A percentile compares a stretch with the other conserved stretches of the same genome.
phyloP scores from a whole-genome alignment of 1,140 invertebrate genomes.

The Pristionchus pacificus region DNA sequence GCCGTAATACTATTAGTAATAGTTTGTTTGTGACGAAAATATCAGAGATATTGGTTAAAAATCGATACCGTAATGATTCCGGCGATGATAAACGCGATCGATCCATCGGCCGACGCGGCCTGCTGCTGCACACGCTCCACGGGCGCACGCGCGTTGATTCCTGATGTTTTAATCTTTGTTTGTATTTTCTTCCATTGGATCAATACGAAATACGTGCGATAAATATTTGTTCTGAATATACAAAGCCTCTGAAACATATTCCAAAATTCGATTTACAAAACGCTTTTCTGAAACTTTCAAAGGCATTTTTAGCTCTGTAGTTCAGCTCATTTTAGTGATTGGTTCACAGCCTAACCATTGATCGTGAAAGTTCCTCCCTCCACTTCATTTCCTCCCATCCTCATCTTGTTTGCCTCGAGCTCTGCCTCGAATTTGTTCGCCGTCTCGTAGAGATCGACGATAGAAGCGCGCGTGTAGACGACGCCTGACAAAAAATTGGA shows the following conservation, averaged over 20 bases:
- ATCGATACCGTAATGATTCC: not conserved
- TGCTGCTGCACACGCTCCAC: not conserved
- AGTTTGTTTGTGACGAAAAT: not conserved
- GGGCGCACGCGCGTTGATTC: not conserved
- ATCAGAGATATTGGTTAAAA: not conserved
- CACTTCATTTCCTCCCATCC: not conserved
- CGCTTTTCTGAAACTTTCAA: too few species aligned
- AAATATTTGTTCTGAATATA: not conserved
- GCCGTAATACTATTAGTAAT: not conserved
- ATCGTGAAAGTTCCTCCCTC: not conserved
- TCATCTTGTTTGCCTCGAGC: not conserved
- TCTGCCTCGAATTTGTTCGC: not conserved
- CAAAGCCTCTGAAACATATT: too few species aligned
- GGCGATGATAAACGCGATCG: not conserved
- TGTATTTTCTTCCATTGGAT: too few species aligned
- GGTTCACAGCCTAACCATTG: not conserved
- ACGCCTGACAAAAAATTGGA: not conserved
- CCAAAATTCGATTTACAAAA: too few species aligned
- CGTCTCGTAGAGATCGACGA: not conserved
- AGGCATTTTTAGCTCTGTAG: too few species aligned
- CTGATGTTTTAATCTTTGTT: too few species aligned
- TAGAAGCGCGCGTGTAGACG: not conserved
- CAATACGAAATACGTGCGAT: too few species aligned
- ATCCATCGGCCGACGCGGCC: not conserved
- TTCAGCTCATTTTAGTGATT: too few species aligned